Evolutionary conservation across 2,113 vertebrate species (phyloP).

Genomic region (Miniopterus natalensis): DNA sequence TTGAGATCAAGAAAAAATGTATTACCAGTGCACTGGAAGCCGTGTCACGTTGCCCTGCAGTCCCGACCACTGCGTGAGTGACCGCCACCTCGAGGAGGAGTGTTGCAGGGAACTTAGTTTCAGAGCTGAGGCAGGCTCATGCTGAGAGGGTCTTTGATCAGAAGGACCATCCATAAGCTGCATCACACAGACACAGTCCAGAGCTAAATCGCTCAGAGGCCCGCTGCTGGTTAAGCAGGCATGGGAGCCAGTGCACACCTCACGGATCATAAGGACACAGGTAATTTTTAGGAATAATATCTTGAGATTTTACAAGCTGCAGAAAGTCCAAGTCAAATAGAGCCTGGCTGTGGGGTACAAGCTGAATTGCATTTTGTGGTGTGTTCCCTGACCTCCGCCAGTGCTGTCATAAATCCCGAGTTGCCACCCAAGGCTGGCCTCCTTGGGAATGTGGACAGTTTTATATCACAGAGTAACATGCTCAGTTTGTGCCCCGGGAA

Average conservation of each 20-base stretch:
- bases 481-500: neutral
- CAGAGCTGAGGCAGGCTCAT: neutral
- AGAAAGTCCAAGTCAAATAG: neutral
- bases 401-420: neutral
- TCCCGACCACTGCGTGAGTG: neutral
- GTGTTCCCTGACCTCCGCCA: neutral
- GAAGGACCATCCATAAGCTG: neutral
- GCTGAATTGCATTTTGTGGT: too few species aligned
- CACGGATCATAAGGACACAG: neutral
- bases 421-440: neutral
- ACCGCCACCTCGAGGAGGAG: neutral
- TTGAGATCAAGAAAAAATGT: neutral
- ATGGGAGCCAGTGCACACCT: accelerated
- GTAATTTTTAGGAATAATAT: neutral
- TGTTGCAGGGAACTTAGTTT: neutral
- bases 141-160: neutral
- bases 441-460: neutral
- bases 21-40: neutral
- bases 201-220: neutral
- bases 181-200: accelerated
- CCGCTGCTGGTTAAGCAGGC: neutral
- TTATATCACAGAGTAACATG: neutral
- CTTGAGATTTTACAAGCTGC: neutral
- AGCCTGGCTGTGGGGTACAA: neutral
- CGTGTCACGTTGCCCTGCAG: accelerated